phyloP scores from a whole-genome alignment of 2,113 vertebrate genomes.

The Pelobates fuscus region DNA sequence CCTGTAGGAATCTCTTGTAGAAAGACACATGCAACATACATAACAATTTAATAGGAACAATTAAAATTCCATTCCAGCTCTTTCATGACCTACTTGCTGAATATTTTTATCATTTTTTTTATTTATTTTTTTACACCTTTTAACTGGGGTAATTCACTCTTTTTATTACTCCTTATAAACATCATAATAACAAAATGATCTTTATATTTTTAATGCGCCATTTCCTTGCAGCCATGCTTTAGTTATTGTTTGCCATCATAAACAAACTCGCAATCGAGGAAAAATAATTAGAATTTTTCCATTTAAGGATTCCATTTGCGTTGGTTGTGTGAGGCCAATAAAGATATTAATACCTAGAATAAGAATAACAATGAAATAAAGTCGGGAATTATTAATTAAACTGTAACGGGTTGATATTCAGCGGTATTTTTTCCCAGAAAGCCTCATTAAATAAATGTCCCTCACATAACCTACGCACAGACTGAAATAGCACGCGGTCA shows the following conservation, averaged over 20 bases:
- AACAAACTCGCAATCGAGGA: constrained; percentile 9
- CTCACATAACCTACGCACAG: background rate
- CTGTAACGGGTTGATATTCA: constrained; percentile 12
- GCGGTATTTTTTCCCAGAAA: background rate
- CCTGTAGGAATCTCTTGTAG: too few relatives aligned
- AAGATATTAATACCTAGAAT: background rate
- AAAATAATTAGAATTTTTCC: constrained; percentile 8
- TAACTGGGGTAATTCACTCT: background rate
- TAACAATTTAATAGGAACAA: constrained; percentile 42
- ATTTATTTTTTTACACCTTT: background rate
- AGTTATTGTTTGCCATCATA: constrained; percentile 9
- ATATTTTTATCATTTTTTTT: background rate
- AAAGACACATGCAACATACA: constrained; percentile 42
- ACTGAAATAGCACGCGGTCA: constrained; percentile 2
- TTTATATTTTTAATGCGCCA: background rate
- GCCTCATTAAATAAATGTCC: constrained; percentile 13
- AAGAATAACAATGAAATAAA: constrained; percentile 6
- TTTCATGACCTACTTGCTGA: background rate
- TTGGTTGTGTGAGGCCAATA: background rate
- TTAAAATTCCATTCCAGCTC: background rate
- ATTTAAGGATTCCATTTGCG: constrained; percentile 4
- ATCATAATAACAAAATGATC: constrained; percentile 18
- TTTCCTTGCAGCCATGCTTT: background rate
- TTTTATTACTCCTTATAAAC: constrained; percentile 15
- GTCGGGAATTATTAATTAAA: constrained; percentile 13